These are phyloP conservation scores for Maccullochella peelii DNA, from an alignment of 2,113 vertebrate species.

Conservation along the genomic window DNA sequence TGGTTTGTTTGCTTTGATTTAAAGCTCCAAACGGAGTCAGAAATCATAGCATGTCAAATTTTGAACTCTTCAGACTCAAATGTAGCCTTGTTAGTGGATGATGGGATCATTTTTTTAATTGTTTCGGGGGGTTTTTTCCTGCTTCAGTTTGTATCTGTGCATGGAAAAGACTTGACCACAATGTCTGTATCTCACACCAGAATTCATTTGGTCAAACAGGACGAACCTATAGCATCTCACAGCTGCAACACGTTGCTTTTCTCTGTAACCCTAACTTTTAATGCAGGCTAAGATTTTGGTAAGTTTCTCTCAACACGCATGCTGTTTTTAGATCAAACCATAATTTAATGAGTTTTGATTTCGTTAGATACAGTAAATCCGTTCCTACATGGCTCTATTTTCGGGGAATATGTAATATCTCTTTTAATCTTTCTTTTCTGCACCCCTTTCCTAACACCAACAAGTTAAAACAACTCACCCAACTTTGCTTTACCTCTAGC, in stretches of 20 bases:
- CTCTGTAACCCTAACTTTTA: neutral
- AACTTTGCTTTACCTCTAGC: neutral
- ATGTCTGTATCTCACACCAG: too few relatives aligned
- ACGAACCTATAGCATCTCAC: neutral
- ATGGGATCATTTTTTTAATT: neutral
- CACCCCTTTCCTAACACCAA: neutral
- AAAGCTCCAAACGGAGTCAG: neutral
- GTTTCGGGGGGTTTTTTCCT: neutral
- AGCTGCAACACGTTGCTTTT: neutral
- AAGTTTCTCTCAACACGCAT: neutral
- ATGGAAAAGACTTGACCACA: neutral
- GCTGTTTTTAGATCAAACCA: too few relatives aligned
- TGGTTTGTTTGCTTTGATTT: neutral
- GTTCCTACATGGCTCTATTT: neutral
- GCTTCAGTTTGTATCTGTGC: neutral
- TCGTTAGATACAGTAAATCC: neutral
- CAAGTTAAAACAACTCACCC: neutral
- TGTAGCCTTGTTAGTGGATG: neutral
- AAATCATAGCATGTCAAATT: neutral
- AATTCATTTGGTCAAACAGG: too few relatives aligned
- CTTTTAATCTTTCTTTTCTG: neutral
- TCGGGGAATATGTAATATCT: neutral
- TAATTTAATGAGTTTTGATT: neutral
- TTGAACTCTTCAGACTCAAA: neutral
- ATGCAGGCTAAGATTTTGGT: neutral